phyloP scores from a whole-genome alignment of 2,888 invertebrate genomes.

The Andrena fulva region DNA sequence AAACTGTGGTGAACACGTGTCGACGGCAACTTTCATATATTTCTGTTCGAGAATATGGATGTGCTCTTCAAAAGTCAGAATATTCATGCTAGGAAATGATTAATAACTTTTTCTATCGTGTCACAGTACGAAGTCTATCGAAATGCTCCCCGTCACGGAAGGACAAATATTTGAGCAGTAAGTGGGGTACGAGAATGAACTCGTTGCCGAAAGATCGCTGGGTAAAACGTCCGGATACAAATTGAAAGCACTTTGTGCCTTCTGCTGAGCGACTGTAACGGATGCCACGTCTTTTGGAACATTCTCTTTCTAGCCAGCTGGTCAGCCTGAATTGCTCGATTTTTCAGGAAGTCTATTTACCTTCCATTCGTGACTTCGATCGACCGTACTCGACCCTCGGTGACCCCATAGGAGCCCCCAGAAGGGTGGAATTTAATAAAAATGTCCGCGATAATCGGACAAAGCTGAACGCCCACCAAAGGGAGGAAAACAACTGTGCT shows the following conservation, averaged over 20 bases:
- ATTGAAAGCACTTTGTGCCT: conserved; percentile 71
- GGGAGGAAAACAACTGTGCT: background rate
- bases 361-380: conserved; percentile 56
- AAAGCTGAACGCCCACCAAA: background rate
- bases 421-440: conserved; percentile 65
- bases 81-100: too few species aligned
- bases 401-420: conserved; percentile 36
- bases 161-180: background rate
- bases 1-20: too few species aligned
- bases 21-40: too few species aligned
- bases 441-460: conserved; percentile 33
- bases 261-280: conserved; percentile 52
- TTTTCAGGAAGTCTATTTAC: conserved; percentile 71
- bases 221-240: conserved; percentile 66
- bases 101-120: too few species aligned
- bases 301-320: conserved; percentile 38
- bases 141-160: background rate
- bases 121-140: too few species aligned
- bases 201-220: conserved; percentile 22
- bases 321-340: conserved; percentile 64
- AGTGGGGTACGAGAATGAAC: conserved; percentile 8
- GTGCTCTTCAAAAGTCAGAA: too few species aligned
- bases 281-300: conserved; percentile 46
- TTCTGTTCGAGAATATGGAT: too few species aligned
- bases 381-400: conserved; percentile 33